Base-by-base conservation (phyloP, 37 sponge, comb jelly and placozoan genomes). In the Beroe forskalii region DNA sequence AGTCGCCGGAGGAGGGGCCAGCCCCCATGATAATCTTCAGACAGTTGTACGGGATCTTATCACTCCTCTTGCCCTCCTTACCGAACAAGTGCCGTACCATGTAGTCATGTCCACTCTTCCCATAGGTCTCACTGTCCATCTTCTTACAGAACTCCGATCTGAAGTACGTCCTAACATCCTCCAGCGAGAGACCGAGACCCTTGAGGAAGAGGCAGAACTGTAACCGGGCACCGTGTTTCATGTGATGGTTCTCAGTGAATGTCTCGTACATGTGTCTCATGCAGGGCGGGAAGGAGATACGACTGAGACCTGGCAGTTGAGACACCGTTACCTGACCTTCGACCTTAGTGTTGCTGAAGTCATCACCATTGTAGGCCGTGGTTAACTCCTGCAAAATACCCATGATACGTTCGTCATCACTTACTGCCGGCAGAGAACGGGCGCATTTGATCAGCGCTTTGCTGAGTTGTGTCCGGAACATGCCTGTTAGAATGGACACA, bases 161-260 rank as follows among this genome's bases (percentile, higher is more conserved):
- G 94, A 97, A 97, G 62, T 95, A 95, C 2, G 92, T 80, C 67
- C 96, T 91, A 0, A 97, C 94, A 55, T 95, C 93, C 32, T 97
- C 96, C 62, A 97, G 90, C 0, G 93, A 91, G 28, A 97, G 89
- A 12, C 95, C 80, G 1, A 66, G 67, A 28, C 86, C 92, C 92
- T 97, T 97, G 32, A 97, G 92, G 91, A 97, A 97, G 14, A 97
- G 93, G 0, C 98, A 96, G 55, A 94, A 96, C 92, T 97, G 98
- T 12, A 97, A 91, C 35, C 98, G 72, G 32, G 94, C 96, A 62
- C 93, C 93, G 90, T 97, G 98, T 61, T 80, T 91, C 40, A 97
- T 91, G 83, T 97, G 98, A 90, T 97, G 98, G 32, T 95, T 93
- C 43, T 91, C 92, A 22, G 94, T 61, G 72, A 97, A 92, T 6